Conservation (phyloP, 2,113 vertebrate species). For the Heloderma charlesbogerti region DNA sequence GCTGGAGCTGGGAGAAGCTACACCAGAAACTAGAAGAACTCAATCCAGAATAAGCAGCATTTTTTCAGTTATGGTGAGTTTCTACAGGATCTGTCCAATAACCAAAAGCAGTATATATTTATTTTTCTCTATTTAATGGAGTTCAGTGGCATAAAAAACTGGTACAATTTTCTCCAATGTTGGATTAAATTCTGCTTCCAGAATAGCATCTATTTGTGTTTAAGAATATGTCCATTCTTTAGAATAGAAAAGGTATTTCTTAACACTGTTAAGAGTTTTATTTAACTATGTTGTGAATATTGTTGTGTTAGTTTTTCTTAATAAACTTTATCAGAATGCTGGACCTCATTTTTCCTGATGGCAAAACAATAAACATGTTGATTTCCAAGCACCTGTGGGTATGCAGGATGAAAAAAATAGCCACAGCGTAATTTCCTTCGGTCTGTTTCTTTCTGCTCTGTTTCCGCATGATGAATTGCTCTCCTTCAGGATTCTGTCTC, state of each 20-base stretch:
- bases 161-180: slow-evolving; percentile 40
- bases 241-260: not conserved
- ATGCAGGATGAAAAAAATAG: not conserved
- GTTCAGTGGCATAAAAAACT: not conserved
- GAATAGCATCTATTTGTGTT: not conserved
- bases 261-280: not conserved
- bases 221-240: not conserved
- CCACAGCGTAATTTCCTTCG: not conserved
- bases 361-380: not conserved
- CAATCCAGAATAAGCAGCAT: not conserved
- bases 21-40: slow-evolving; percentile 48
- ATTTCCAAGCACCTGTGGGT: not conserved
- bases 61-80: slow-evolving; percentile 25
- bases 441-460: not conserved
- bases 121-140: not conserved
- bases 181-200: slow-evolving; percentile 32
- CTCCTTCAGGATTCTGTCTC: not conserved
- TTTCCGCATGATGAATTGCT: not conserved
- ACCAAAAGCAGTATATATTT: not conserved
- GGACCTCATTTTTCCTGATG: not conserved
- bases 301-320: not conserved
- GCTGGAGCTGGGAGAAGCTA: not conserved
- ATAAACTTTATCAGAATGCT: not conserved
- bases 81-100: not conserved
- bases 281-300: not conserved